Evolutionary conservation across 1,140 invertebrate genomes (phyloP).

Genomic region (Heliothis virescens): DNA sequence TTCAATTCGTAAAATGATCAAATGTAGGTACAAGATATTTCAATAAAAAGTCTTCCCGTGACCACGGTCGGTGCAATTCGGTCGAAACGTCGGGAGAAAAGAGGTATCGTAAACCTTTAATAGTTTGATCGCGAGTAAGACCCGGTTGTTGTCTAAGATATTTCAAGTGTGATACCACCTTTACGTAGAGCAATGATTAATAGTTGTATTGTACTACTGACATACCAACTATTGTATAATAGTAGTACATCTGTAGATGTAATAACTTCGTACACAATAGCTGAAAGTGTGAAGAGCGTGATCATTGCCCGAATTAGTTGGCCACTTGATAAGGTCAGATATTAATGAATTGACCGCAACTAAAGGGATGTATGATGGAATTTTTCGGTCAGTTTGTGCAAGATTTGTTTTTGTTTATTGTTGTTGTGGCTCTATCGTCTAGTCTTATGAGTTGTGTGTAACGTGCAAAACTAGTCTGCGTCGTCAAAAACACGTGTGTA

Average conservation of each 20-base stretch:
- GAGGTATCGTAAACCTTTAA: too few relatives aligned
- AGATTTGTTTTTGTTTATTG: neutral
- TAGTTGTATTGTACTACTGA: conserved; percentile 45
- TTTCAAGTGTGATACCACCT: neutral
- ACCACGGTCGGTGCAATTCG: too few relatives aligned
- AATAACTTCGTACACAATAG: conserved; percentile 31
- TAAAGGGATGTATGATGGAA: neutral
- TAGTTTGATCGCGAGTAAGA: too few relatives aligned
- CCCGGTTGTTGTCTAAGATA: too few relatives aligned
- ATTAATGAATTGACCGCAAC: conserved; percentile 1
- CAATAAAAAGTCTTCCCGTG: too few relatives aligned
- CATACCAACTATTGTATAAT: conserved; percentile 41
- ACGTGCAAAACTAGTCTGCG: too few relatives aligned
- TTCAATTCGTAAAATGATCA: too few relatives aligned
- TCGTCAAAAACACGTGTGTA: too few relatives aligned
- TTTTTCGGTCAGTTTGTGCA: neutral
- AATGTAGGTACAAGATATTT: too few relatives aligned
- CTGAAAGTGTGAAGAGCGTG: conserved; percentile 24
- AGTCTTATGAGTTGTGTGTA: neutral
- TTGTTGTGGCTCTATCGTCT: neutral
- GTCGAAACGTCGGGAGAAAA: too few relatives aligned
- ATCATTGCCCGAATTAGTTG: conserved; percentile 12
- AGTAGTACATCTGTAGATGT: conserved; percentile 1
- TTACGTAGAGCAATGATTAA: conserved; percentile 39
- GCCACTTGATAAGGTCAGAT: conserved; percentile 17